Base-by-base conservation (phyloP, 2,888 invertebrate species). In the Andricus curvator region DNA sequence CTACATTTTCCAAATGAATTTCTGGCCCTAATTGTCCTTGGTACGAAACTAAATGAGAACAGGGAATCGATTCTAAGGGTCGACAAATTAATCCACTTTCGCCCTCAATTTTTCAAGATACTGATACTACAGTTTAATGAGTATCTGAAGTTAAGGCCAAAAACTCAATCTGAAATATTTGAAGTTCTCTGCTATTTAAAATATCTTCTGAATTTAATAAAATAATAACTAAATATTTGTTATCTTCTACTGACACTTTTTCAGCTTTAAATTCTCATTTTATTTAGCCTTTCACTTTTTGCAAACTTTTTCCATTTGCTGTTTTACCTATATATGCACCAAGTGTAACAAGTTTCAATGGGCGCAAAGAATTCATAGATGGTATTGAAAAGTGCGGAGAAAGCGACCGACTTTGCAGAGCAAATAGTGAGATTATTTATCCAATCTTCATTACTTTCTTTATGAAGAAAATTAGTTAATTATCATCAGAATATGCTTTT, bases 401-500 rank as follows among this genome's bases (percentile, higher is more conserved):
- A 70, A 70, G 70, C 70, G 48, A 51, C 70, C 70, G 51, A 70
- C 70, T 51, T 51, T 51, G 17, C 22, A 41, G 25, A 67, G 25
- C 4, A 62, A 62, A 62, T 62, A 62, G 20, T n/a, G 51, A 20
- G 20, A 13, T 25, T 62, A 25, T 62, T 62, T 62, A 62, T 62
- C 22, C 25, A 11, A 22, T 51, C 5, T 51, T 6, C 51, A 51
- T 51, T 51, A n/a, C n/a, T 20, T 51, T 8, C 1, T 51, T 51
- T n/a, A 51, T 20, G 20, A 51, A 51, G 20, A 20, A 51, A 51
- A n/a, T 20, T 51, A 51, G 0, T 51, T 20, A 2, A 51, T 20
- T 51, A 2, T 51, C 1, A 20, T 51, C 6, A 15, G 17, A 1
- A 48, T 17, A 17, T 8, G 15, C 17, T 48, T 48, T 48, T 17